Conservation (phyloP, 2,888 invertebrate genomes). For the Blera fallax region DNA sequence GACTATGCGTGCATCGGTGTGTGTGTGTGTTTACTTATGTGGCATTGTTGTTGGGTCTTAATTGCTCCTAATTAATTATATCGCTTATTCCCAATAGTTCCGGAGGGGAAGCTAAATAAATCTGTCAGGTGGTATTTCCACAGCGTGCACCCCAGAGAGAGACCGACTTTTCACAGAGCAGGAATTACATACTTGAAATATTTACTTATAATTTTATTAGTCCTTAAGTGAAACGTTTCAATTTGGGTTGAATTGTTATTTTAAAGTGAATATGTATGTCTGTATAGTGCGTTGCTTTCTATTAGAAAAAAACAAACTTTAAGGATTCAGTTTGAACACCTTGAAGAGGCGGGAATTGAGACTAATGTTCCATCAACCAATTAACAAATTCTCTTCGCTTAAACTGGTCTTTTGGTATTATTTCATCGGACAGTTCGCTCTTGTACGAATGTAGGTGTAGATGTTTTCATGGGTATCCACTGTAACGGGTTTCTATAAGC, state of each 20-base stretch:
- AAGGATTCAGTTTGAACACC: too few relatives aligned
- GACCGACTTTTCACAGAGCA: constrained; percentile 25
- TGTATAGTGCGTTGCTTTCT: too few relatives aligned
- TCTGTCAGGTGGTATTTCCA: constrained; percentile 70
- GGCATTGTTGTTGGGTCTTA: constrained; percentile 64
- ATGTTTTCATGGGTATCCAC: too few relatives aligned
- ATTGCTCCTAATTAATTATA: constrained; percentile 72
- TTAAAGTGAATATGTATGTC: too few relatives aligned
- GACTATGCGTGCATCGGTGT: neutral
- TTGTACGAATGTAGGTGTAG: too few relatives aligned
- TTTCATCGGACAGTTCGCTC: too few relatives aligned
- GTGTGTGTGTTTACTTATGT: neutral
- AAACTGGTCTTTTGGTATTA: too few relatives aligned
- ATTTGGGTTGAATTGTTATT: constrained; percentile 1
- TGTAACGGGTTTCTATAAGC: too few relatives aligned
- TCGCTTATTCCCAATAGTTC: constrained; percentile 70
- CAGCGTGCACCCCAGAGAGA: constrained; percentile 13
- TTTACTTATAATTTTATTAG: constrained; percentile 62
- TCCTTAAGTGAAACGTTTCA: constrained; percentile 50
- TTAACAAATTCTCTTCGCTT: too few relatives aligned
- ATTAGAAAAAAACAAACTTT: too few relatives aligned
- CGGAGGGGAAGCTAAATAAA: constrained; percentile 68
- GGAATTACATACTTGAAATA: constrained; percentile 38
- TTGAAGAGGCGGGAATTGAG: too few relatives aligned
- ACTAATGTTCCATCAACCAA: too few relatives aligned